A percentile compares a stretch with the other conserved stretches of the same genome.
Conservation (phyloP, 2,797 vertebrate genomes). For the Gymnocypris eckloni region DNA sequence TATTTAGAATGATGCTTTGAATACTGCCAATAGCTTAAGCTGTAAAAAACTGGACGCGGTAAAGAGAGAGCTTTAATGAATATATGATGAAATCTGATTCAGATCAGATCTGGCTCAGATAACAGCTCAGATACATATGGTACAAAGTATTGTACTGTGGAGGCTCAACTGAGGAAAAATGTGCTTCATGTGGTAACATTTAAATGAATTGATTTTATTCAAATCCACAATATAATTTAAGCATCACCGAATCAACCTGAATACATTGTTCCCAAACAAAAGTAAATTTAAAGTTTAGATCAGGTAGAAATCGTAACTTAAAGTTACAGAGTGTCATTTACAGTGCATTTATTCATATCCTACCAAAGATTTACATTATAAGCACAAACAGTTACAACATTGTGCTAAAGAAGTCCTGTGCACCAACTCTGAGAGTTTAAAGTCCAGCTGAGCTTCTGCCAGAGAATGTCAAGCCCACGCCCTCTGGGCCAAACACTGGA, state of each 20-base stretch:
- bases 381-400: constrained; percentile 10
- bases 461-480: constrained; percentile 52
- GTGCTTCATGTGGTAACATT: constrained; percentile 31
- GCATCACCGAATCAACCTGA: background rate
- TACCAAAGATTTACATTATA: background rate
- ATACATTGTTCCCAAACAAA: background rate
- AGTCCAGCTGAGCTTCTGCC: constrained; percentile 56
- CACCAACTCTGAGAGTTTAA: constrained; percentile 33
- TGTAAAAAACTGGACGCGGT: constrained; percentile 9
- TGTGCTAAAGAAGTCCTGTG: constrained; percentile 31
- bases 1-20: constrained; percentile 34
- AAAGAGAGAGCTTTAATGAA: constrained; percentile 22
- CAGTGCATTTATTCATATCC: background rate
- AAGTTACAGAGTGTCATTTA: background rate
- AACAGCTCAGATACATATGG: constrained; percentile 34
- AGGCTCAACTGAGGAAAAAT: background rate
- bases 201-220: background rate
- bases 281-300: background rate
- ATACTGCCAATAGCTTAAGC: constrained; percentile 23
- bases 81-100: constrained; percentile 35
- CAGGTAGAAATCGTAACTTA: background rate
- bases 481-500: constrained; percentile 50
- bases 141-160: constrained; percentile 5
- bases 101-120: constrained; percentile 25
- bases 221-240: constrained; percentile 2